Evolutionary conservation across 2,888 invertebrate species (phyloP).

Genomic region (Lasioglossum lativentre): DNA sequence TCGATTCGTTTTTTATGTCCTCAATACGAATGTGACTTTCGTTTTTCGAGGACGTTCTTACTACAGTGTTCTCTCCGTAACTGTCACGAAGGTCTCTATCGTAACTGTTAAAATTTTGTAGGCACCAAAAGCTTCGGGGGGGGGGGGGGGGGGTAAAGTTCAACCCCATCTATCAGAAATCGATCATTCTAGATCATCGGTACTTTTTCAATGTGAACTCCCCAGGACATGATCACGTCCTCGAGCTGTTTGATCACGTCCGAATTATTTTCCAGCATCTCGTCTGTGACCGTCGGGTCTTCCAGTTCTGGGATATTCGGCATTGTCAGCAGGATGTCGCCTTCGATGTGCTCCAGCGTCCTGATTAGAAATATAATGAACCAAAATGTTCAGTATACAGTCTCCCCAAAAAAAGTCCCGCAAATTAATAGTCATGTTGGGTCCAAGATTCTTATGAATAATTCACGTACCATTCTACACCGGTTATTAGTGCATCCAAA

Average conservation of each 20-base stretch:
- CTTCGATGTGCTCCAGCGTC: slow-evolving; percentile 91
- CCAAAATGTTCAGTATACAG: too few species aligned
- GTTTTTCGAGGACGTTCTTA: too few species aligned
- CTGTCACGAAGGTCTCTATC: too few species aligned
- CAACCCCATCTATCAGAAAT: background rate
- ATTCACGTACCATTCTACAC: slow-evolving; percentile 76
- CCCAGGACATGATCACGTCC: slow-evolving; percentile 88
- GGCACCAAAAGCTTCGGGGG: too few species aligned
- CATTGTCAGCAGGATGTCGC: slow-evolving; percentile 89
- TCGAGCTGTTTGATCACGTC: slow-evolving; percentile 87
- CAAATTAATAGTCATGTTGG: too few species aligned
- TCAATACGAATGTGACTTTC: too few species aligned
- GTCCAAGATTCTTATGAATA: background rate
- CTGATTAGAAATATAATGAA: slow-evolving; percentile 81
- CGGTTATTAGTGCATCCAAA: slow-evolving; percentile 76
- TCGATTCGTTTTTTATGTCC: too few species aligned
- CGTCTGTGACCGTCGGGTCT: slow-evolving; percentile 81
- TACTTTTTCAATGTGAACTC: slow-evolving; percentile 88
- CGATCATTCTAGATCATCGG: background rate
- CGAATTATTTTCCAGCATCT: slow-evolving; percentile 85
- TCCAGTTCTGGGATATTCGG: slow-evolving; percentile 86
- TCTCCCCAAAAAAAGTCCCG: too few species aligned
- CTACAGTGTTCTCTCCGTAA: too few species aligned
- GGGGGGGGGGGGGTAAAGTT: too few species aligned
- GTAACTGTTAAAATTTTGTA: too few species aligned